Percentiles rank a stretch among this genome's conserved stretches.
These are phyloP conservation scores for Synanthedon vespiformis DNA, from an alignment of 2,888 invertebrate genomes.

Conservation along the genomic window DNA sequence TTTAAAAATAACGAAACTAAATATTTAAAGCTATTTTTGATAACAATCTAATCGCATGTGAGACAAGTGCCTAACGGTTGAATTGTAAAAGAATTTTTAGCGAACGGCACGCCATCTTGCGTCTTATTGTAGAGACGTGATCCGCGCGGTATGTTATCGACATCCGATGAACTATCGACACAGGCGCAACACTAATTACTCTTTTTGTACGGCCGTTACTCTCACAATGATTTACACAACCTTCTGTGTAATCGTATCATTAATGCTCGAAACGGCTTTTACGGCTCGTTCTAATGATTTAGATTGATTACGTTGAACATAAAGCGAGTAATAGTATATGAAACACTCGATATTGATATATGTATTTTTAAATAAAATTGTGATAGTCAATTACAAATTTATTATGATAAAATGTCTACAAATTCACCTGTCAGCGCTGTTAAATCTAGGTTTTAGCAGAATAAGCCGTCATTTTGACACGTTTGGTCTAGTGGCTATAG, in stretches of 20 bases:
- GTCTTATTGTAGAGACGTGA: slow-evolving; percentile 43
- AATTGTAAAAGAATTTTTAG: neutral
- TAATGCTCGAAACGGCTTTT: slow-evolving; percentile 51
- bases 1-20: too few species aligned
- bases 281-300: slow-evolving; percentile 45
- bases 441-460: too few species aligned
- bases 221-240: slow-evolving; percentile 58
- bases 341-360: too few species aligned
- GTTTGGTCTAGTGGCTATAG: too few species aligned
- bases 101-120: neutral
- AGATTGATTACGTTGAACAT: slow-evolving; percentile 32
- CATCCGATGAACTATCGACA: slow-evolving; percentile 65
- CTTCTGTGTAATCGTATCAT: slow-evolving; percentile 47
- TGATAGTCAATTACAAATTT: too few species aligned
- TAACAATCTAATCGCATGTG: too few species aligned
- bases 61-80: neutral
- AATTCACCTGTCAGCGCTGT: too few species aligned
- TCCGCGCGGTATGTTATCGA: slow-evolving; percentile 47
- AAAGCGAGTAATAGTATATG: neutral
- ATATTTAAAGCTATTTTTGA: too few species aligned
- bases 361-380: too few species aligned
- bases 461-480: too few species aligned
- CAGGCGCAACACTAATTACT: slow-evolving; percentile 62
- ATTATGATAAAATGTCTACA: too few species aligned
- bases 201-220: slow-evolving; percentile 49